These are phyloP conservation scores for Candoia aspera DNA, from an alignment of 2,113 vertebrate species.

Conservation along the genomic window DNA sequence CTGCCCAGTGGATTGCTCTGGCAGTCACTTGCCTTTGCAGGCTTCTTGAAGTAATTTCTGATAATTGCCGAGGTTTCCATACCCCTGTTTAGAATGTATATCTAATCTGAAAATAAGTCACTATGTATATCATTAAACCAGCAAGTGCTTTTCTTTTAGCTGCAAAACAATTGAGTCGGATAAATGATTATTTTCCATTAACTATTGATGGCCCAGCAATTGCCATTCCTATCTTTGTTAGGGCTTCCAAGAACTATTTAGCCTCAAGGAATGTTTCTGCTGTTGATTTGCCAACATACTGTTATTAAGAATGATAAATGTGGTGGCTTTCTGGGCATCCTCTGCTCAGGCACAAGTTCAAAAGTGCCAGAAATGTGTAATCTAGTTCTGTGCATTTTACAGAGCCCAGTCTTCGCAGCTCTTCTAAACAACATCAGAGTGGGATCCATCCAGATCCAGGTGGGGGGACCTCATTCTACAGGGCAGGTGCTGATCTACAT, in stretches of 20 bases:
- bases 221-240: not conserved
- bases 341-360: not conserved
- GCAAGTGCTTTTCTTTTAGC: slow-evolving; percentile 51
- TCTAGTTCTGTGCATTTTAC: not conserved
- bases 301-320: not conserved
- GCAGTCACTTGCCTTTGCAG: slow-evolving; percentile 6
- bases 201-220: not conserved
- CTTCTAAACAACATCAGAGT: too few relatives aligned
- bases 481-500: too few relatives aligned
- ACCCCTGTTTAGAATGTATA: slow-evolving; percentile 40
- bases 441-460: too few relatives aligned
- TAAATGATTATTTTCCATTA: slow-evolving; percentile 28
- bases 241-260: not conserved
- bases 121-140: slow-evolving; percentile 61
- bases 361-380: not conserved
- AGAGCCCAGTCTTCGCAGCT: not conserved
- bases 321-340: not conserved
- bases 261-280: not conserved
- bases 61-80: not conserved
- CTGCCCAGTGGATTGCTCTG: slow-evolving; percentile 37
- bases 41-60: slow-evolving; percentile 45
- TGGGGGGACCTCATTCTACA: too few relatives aligned
- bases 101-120: slow-evolving; percentile 66
- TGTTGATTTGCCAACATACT: not conserved
- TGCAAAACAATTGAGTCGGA: slow-evolving; percentile 47